Base-by-base conservation (phyloP, 2,113 vertebrate species). In the Setophaga kirtlandii region DNA sequence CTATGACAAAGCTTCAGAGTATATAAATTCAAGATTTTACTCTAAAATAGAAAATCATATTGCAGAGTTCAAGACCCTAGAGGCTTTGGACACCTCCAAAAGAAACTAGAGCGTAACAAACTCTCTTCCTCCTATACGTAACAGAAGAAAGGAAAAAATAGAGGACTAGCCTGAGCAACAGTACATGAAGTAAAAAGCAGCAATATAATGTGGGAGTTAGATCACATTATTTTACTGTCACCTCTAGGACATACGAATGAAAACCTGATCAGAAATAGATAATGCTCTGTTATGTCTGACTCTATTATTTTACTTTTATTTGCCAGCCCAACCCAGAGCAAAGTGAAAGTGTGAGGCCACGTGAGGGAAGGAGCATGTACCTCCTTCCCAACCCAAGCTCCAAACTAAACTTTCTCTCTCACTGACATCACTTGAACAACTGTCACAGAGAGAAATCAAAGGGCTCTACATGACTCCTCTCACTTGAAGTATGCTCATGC, bases 401-500 rank as follows among this genome's bases (percentile, higher is more conserved):
- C 60, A 80, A 74, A 88, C 42, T 47, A 22, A 11, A 56, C 37
- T 63, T 65, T 69, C 33, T 74, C 49, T 79, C 30, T 65, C 75
- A 58, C 3, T 77, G 78, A 86, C 68, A 96, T 81, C 85, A 86
- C 68, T 83, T 77, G 64, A 97, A 77, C 75, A 74, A 93, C 78
- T 90, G 88, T 74, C 79, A 92, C 35, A 74, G 82, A 86, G 63
- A 96, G 75, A 95, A 96, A 96, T 80, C 71, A 89, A 93, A 93
- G 24, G 64, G 68, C 64, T 95, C 79, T 83, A 90, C 59, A 64
- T 59, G 90, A 96, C 71, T 88, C 71, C 94, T 93, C 88, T 91
- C 93, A 94, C 79, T 83, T 90, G 59, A 93, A 96, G 82, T 62
- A 83, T n/a, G 63, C 81, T 95, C 16, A 65, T 69, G 63, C 74